Evolutionary conservation across 1,140 invertebrate genomes (phyloP).

Genomic region (Batillaria attramentaria): DNA sequence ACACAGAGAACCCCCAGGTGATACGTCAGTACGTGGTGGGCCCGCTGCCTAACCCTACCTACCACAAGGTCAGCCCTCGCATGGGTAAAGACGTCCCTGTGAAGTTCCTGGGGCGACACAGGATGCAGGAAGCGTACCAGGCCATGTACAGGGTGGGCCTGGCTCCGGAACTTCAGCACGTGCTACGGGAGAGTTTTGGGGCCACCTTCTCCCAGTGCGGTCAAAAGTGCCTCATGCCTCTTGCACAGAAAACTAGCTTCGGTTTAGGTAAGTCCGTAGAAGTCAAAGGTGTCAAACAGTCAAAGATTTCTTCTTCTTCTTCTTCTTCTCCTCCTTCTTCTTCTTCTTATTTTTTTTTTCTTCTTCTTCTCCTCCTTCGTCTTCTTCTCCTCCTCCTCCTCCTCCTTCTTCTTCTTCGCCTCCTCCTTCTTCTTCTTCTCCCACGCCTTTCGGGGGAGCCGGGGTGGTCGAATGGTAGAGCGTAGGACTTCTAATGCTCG

Average conservation of each 20-base stretch:
- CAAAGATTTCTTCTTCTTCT: no score
- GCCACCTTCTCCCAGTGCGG: not conserved
- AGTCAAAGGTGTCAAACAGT: no score
- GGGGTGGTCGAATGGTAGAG: no score
- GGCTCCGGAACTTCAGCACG: not conserved
- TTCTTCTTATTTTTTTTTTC: no score
- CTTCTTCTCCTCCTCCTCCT: no score
- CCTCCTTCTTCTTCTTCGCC: no score
- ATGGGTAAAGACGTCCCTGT: constrained; percentile 31
- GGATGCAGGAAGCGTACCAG: not conserved
- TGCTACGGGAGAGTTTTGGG: constrained; percentile 25
- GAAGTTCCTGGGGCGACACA: not conserved
- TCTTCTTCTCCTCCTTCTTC: no score
- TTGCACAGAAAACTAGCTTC: constrained; percentile 27
- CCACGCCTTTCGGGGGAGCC: no score
- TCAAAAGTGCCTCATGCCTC: not conserved
- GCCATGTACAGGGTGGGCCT: not conserved
- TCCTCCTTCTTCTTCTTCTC: no score
- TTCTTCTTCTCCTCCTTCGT: no score
- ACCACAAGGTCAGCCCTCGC: constrained; percentile 36
- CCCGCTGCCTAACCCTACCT: constrained; percentile 39
- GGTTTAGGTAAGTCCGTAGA: constrained; percentile 17
- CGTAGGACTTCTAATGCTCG: no score
- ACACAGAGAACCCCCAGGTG: constrained; percentile 35
- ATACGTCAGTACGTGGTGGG: constrained; percentile 61